Percentiles rank a stretch among this genome's conserved stretches.
These are phyloP conservation scores for Ophioninae sp. DNA, from an alignment of 2,888 invertebrate genomes.

Conservation along the genomic window DNA sequence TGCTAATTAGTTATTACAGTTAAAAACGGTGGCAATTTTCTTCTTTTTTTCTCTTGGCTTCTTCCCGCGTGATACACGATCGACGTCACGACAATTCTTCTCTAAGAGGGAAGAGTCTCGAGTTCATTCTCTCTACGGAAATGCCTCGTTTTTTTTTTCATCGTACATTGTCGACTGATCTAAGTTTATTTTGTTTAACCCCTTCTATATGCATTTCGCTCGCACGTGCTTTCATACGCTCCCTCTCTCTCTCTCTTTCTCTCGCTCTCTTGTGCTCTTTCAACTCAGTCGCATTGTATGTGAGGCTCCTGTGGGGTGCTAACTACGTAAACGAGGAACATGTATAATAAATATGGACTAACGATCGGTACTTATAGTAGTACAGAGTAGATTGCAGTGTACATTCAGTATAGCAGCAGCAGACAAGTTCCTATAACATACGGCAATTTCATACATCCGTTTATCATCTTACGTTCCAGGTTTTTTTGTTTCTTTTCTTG, in stretches of 20 bases:
- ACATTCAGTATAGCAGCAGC: slow-evolving; percentile 72
- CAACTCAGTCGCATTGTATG: slow-evolving; percentile 69
- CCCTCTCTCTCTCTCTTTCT: slow-evolving; percentile 19
- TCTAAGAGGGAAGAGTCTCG: slow-evolving; percentile 41
- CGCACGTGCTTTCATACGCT: slow-evolving; percentile 35
- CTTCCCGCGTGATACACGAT: slow-evolving; percentile 41
- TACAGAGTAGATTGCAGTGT: slow-evolving; percentile 76
- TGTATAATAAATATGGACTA: slow-evolving; percentile 75
- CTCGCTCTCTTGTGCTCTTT: slow-evolving; percentile 53
- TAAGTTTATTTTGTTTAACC: slow-evolving; percentile 6
- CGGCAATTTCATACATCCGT: slow-evolving; percentile 67
- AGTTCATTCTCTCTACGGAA: slow-evolving; percentile 48
- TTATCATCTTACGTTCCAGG: slow-evolving; percentile 23
- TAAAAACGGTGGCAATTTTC: slow-evolving; percentile 64
- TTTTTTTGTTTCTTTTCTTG: background rate
- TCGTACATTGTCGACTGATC: slow-evolving; percentile 46
- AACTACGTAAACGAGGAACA: slow-evolving; percentile 77
- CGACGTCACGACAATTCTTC: slow-evolving; percentile 38
- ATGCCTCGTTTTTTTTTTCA: slow-evolving; percentile 44
- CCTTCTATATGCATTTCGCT: slow-evolving; percentile 20
- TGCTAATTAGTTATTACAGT: slow-evolving; percentile 68
- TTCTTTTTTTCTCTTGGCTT: slow-evolving; percentile 31
- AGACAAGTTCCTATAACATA: slow-evolving; percentile 70
- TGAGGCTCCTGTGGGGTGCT: slow-evolving; percentile 61
- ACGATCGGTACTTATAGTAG: slow-evolving; percentile 71